Evolutionary conservation across 2,888 invertebrate species (phyloP).

Genomic region (Plebejus anna): DNA sequence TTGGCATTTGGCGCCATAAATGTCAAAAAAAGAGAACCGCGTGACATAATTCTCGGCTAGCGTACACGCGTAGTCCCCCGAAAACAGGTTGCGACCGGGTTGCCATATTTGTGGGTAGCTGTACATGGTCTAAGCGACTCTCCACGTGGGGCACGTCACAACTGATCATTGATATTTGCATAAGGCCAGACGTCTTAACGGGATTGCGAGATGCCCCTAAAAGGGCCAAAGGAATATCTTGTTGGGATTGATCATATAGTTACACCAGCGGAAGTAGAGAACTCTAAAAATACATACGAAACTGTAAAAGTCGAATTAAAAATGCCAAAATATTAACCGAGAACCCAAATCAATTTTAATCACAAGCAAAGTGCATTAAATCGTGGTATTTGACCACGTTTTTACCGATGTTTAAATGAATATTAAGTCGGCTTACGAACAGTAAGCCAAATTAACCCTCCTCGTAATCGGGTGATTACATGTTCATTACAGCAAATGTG

Average conservation of each 20-base stretch:
- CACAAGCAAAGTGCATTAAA: background rate
- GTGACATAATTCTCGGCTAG: constrained; percentile 50
- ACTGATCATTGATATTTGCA: constrained; percentile 32
- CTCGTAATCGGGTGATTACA: background rate
- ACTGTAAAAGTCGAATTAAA: background rate
- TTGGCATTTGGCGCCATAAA: constrained; percentile 33
- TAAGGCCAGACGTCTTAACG: constrained; percentile 30
- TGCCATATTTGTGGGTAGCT: constrained; percentile 76
- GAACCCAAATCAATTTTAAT: constrained; percentile 8
- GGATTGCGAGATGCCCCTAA: constrained; percentile 5
- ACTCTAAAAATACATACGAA: background rate
- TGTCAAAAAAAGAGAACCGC: constrained; percentile 41
- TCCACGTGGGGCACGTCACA: constrained; percentile 38
- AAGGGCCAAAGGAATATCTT: background rate
- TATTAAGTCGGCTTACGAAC: constrained; percentile 18
- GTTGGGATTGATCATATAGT: background rate
- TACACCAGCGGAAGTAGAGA: background rate
- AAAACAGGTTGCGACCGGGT: constrained; percentile 77
- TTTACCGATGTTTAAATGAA: constrained; percentile 13
- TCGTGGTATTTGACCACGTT: constrained; percentile 8
- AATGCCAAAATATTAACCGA: background rate
- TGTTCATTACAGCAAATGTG: constrained; percentile 11
- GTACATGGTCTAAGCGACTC: constrained; percentile 74
- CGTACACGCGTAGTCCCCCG: constrained; percentile 71
- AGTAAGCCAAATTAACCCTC: constrained; percentile 11